Evolutionary conservation across 2,888 invertebrate genomes (phyloP).

Genomic region (Lucinisca nassula): DNA sequence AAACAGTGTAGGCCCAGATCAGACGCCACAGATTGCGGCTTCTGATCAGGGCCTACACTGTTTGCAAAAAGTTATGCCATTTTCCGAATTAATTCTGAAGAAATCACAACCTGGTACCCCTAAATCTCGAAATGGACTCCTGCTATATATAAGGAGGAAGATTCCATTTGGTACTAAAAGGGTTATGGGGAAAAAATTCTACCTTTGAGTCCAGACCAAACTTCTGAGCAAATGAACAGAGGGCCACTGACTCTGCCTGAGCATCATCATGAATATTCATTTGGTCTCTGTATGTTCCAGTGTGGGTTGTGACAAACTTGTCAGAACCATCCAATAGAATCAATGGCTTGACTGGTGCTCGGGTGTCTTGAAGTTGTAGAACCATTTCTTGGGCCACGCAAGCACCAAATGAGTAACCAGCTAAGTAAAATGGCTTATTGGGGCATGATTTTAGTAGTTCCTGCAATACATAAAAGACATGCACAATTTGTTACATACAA

Average conservation of each 20-base stretch:
- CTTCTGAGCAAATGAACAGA: conserved; percentile 84
- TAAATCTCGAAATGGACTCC: no score
- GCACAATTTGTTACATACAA: no score
- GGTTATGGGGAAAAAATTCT: no score
- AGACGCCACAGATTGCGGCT: no score
- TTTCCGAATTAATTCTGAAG: no score
- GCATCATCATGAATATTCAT: conserved; percentile 71
- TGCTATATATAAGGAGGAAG: no score
- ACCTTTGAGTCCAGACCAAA: conserved; percentile 78
- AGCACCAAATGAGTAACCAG: conserved; percentile 99
- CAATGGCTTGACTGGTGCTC: conserved; percentile 88
- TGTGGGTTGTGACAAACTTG: conserved; percentile 88
- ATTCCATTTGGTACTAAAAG: no score
- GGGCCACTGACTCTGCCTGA: conserved; percentile 81
- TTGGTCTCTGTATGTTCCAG: conserved; percentile 82
- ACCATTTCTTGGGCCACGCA: conserved; percentile 98
- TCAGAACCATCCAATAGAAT: conserved; percentile 95
- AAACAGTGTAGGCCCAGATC: no score
- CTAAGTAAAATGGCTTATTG: conserved; percentile 93
- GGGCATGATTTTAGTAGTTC: not conserved
- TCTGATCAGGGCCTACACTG: no score
- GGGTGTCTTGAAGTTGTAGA: conserved; percentile 91
- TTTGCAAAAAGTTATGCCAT: no score
- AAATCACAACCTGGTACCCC: no score
- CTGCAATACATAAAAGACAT: not conserved